Base-by-base conservation (phyloP, 2,113 vertebrate species). In the Elephantulus edwardii region DNA sequence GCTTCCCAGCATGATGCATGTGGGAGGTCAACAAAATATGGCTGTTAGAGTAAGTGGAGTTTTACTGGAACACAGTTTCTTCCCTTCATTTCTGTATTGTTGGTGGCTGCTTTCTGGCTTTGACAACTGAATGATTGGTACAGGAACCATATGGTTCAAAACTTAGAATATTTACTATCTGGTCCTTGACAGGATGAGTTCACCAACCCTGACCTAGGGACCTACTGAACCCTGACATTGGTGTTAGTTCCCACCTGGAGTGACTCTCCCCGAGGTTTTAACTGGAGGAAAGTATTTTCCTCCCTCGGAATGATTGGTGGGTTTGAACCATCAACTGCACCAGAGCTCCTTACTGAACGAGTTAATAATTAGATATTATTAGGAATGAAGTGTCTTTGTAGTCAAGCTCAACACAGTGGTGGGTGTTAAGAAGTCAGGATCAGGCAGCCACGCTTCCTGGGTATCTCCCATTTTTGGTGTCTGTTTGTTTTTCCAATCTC, bases 11-110 rank as follows among this genome's bases (percentile, higher is more conserved):
- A 79, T 58, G 44, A 82, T 58, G 22, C 66, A 86, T 79, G 28
- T 76, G 64, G 90, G 44, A 5, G 14, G 24, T 89, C 62, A 56
- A 16, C 35, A 94, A 89, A 89, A 68, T 38, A 94, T 42, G 30
- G 35, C 50, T 84, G 33, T 46, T 77, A 58, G 56, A 33, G 38
- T 26, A 64, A 74, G 48, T 52, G 40, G 80, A 80, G 24, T 50
- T 78, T 56, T 68, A 66, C 0, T 84, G 83, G 79, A 62, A 82
- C 33, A 87, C 4, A 56, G 75, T 14, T 70, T 83, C 4, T 35
- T 42, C 12, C 42, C 79, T 76, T 84, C 44, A 22, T 75, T 75
- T 75, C 40, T 44, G 8, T 76, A 52, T 5, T 56, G 50, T 71
- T 85, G 30, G 62, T 66, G 48, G 44, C 9, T 90, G 50, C 70